These are phyloP conservation scores for Lamprologus tigripictilis DNA, from an alignment of 2,113 vertebrate genomes.

Conservation along the genomic window DNA sequence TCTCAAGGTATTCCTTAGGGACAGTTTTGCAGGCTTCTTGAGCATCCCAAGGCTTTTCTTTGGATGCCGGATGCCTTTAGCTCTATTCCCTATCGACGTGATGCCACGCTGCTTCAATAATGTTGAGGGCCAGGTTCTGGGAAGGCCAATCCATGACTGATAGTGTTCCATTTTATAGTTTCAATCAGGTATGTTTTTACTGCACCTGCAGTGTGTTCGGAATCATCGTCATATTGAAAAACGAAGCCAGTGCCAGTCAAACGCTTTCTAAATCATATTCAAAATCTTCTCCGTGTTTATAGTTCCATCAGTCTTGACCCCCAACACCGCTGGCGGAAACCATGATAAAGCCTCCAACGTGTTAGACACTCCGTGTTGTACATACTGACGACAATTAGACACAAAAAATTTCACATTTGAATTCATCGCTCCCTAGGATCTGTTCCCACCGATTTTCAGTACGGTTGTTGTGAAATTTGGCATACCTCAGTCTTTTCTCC, in stretches of 20 bases:
- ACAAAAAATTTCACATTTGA: neutral
- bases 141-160: neutral
- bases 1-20: neutral
- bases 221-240: neutral
- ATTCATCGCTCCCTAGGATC: neutral
- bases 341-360: neutral
- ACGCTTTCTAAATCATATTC: neutral
- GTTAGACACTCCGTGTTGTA: accelerated
- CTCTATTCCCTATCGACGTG: neutral
- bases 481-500: neutral
- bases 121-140: neutral
- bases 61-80: neutral
- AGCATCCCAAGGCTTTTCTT: neutral
- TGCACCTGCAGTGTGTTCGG: accelerated
- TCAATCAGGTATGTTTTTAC: neutral
- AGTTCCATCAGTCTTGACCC: neutral
- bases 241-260: neutral
- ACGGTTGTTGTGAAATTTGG: neutral
- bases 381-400: accelerated
- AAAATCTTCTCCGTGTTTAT: neutral
- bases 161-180: neutral
- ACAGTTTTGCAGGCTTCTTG: neutral
- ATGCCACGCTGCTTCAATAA: neutral
- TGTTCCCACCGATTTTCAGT: neutral
- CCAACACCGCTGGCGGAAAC: neutral